phyloP scores from a whole-genome alignment of 2,113 vertebrate genomes.

The Microtus montanus region DNA sequence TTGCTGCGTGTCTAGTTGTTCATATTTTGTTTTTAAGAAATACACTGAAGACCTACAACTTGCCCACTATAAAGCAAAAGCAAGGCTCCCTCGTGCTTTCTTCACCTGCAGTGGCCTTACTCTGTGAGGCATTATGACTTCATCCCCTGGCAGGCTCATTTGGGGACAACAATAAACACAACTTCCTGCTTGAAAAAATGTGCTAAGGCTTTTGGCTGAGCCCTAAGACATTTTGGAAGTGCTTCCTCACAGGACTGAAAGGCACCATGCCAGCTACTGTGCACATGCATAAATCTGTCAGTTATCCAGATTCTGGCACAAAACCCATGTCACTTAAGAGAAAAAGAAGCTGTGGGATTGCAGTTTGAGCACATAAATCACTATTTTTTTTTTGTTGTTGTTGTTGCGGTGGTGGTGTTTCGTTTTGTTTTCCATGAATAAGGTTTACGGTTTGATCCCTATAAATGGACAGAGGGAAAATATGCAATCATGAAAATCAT shows the following conservation, averaged over 20 bases:
- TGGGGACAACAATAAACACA: constrained; percentile 18
- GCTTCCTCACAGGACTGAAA: constrained; percentile 49
- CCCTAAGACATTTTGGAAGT: constrained; percentile 52
- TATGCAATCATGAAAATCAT: not conserved
- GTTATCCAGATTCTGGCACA: constrained; percentile 52
- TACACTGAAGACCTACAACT: constrained; percentile 10
- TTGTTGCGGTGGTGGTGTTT: not conserved
- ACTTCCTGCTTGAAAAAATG: constrained; percentile 53
- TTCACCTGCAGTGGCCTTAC: constrained; percentile 49
- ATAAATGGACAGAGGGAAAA: not conserved
- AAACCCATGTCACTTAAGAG: constrained; percentile 32
- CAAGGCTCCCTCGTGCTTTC: not conserved
- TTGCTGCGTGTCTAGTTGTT: not conserved
- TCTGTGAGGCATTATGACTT: constrained; percentile 41
- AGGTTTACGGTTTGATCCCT: not conserved
- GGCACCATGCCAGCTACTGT: not conserved
- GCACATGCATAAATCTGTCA: constrained; percentile 60
- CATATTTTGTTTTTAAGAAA: constrained; percentile 51
- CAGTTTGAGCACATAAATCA: constrained; percentile 38
- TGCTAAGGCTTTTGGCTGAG: constrained; percentile 67
- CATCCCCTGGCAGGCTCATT: not conserved
- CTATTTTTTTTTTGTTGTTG: not conserved
- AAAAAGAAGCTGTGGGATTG: constrained; percentile 56
- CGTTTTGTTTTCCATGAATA: constrained; percentile 33
- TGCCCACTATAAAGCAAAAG: constrained; percentile 21